Evolutionary conservation across 2,797 vertebrate species (phyloP).

Genomic region (Bradypodion ventrale): DNA sequence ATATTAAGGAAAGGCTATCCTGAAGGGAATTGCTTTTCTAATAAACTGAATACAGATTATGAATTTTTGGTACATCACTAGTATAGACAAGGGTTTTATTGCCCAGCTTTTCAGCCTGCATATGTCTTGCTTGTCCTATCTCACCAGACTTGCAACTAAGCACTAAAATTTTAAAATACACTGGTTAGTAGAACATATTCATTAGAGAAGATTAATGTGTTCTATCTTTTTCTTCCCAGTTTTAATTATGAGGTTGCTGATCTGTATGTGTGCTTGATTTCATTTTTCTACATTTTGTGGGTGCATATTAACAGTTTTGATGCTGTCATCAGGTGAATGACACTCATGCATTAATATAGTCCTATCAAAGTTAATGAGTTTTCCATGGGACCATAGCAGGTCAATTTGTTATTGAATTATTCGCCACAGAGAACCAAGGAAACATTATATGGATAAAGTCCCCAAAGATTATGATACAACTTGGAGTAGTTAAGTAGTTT

Average conservation of each 20-base stretch:
- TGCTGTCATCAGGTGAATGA: neutral
- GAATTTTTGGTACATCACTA: too few species aligned
- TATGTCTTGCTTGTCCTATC: neutral
- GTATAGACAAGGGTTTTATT: neutral
- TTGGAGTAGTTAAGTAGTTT: neutral
- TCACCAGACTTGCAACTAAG: too few species aligned
- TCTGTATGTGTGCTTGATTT: neutral
- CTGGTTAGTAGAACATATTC: too few species aligned
- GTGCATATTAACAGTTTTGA: neutral
- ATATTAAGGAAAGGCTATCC: too few species aligned
- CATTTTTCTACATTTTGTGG: neutral
- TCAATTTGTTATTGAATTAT: conserved; percentile 7
- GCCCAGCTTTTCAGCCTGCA: neutral
- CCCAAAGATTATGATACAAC: neutral
- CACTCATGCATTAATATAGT: neutral
- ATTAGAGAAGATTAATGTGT: too few species aligned
- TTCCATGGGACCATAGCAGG: neutral
- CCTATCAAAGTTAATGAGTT: conserved; percentile 12
- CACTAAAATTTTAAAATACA: too few species aligned
- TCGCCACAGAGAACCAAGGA: neutral
- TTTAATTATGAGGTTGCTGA: neutral
- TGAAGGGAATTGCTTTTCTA: too few species aligned
- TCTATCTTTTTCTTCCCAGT: neutral
- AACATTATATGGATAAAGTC: neutral
- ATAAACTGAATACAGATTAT: too few species aligned